Evolutionary conservation across 2,113 vertebrate genomes (phyloP).

Genomic region (Puffinus mauretanicus): DNA sequence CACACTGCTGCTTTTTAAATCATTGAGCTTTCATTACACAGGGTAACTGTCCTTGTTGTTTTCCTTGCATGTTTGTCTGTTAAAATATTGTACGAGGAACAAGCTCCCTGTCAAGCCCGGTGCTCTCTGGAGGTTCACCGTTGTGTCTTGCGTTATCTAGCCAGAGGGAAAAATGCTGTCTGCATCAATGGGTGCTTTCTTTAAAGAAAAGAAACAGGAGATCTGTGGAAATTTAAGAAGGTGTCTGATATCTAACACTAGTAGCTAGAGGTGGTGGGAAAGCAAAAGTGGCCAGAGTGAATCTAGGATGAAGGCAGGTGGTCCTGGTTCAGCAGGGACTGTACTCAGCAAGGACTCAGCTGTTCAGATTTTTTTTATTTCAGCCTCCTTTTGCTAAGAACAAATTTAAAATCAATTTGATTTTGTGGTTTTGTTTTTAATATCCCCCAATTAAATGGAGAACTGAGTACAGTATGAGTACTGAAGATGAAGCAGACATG

Average conservation of each 20-base stretch:
- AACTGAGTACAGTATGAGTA: background rate
- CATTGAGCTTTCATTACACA: background rate
- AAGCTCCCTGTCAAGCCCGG: background rate
- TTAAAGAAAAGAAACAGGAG: background rate
- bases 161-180: background rate
- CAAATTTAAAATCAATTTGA: background rate
- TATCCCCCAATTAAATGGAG: background rate
- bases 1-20: conserved; percentile 48
- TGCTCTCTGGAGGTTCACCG: background rate
- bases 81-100: background rate
- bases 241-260: background rate
- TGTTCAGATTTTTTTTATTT: background rate
- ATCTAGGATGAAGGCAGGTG: background rate
- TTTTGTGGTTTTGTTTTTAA: background rate
- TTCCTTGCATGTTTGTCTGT: background rate
- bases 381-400: background rate
- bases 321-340: background rate
- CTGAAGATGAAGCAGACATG: background rate
- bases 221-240: background rate
- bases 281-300: background rate
- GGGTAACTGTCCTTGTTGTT: background rate
- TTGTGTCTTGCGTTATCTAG: background rate
- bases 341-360: background rate
- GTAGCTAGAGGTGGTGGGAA: background rate
- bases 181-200: background rate